A percentile compares a stretch with the other conserved stretches of the same genome.
phyloP scores from a whole-genome alignment of 1,140 invertebrate genomes.

The Papilio polytes region DNA sequence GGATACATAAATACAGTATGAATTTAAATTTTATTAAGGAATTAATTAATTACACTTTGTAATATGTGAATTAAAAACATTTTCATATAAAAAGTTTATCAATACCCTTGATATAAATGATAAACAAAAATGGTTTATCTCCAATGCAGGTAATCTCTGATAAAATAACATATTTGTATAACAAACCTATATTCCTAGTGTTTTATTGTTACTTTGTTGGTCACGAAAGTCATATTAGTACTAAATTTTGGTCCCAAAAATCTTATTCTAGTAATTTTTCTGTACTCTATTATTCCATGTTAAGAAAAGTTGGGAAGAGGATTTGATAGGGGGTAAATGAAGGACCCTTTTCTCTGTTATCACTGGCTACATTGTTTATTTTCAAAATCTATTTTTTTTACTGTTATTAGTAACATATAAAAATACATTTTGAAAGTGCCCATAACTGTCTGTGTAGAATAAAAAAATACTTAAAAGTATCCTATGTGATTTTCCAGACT shows the following conservation, averaged over 20 bases:
- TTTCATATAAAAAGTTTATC: background rate
- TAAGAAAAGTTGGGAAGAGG: background rate
- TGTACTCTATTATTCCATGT: no score
- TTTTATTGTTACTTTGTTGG: background rate
- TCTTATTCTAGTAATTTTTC: no score
- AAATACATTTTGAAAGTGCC: no score
- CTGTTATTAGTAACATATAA: no score
- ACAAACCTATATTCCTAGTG: background rate
- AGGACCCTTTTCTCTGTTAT: background rate
- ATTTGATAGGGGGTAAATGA: background rate
- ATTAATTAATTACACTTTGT: background rate
- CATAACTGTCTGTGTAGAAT: no score
- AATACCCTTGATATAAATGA: constrained; percentile 12
- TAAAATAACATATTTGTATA: background rate
- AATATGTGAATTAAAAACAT: background rate
- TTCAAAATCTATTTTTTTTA: background rate
- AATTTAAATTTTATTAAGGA: background rate
- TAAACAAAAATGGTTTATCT: constrained; percentile 9
- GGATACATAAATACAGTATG: background rate
- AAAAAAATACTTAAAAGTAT: no score
- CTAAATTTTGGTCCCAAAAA: no score
- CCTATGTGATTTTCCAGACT: no score
- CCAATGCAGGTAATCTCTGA: background rate
- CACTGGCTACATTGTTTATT: background rate
- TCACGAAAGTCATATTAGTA: background rate